Evolutionary conservation across 2,797 vertebrate species (phyloP), one percentile per base, ranked within the genome.

Genomic region (Xiphophorus birchmanni): DNA sequence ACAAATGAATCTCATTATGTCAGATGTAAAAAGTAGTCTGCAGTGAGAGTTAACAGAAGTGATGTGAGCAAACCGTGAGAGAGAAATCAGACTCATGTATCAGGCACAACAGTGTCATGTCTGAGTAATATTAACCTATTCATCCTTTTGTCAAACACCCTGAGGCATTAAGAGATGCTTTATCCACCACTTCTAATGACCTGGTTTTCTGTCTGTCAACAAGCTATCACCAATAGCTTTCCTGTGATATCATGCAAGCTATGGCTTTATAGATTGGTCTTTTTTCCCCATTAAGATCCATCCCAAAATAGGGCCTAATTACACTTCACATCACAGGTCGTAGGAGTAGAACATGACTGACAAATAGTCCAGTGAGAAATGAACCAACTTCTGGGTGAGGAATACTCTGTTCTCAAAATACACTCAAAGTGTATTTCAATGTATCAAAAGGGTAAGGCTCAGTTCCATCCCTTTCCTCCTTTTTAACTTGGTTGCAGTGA

Each of bases 401-500:
- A 67, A 4, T 40, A 67, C 18, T 15, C 17, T 35, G 9, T 67
- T 67, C 63, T 37, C 35, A 67, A 67, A 35, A 67, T 35, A 67
- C 18, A 67, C 2, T 6, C 8, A 40, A 40, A 40, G 2, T 40
- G 17, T 21, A 23, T 67, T 40, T 67, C 37, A 67, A 40, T 67
- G 17, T 44, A 45, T 60, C 78, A 77, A 48, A 54, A 21, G 74
- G 76, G 42, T 48, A 76, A 80, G 23, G 26, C 63, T 56, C 15
- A 35, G 7, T 48, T 74, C 58, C n/a, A 15, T 5, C 26, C 29
- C 44, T 60, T 58, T 74, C 71, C 48, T 78, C 73, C 5, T 40
- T 69, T 45, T 21, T 56, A 18, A 0, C 72, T 50, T 52, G 42
- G 47, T 47, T 35, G 42, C 77, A 23, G 82, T 78, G 76, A 89